phyloP scores from a whole-genome alignment of 2,113 vertebrate species.

The Myodes glareolus region DNA sequence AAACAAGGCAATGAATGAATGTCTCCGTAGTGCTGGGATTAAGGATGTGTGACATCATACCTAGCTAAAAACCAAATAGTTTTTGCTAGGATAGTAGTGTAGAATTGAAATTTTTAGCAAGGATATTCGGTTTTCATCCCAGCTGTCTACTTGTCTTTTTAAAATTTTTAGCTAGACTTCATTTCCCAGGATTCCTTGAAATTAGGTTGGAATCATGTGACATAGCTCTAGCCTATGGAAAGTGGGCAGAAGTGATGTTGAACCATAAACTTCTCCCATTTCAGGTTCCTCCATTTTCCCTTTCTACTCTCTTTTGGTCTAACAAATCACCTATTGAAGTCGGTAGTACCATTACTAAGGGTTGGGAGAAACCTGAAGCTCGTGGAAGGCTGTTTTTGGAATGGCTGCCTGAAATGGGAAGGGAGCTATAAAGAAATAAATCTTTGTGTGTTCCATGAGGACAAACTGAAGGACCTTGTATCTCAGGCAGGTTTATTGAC shows the following conservation, averaged over 20 bases:
- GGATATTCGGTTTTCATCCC: not conserved
- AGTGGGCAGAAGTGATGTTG: not conserved
- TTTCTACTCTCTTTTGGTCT: conserved; percentile 29
- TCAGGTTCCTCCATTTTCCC: not conserved
- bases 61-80: not conserved
- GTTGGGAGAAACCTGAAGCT: not conserved
- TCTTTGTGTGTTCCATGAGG: not conserved
- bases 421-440: not conserved
- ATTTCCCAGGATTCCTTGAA: conserved; percentile 25
- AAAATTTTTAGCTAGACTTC: not conserved
- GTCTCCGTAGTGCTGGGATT: not conserved
- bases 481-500: not conserved
- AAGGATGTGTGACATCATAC: not conserved
- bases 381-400: not conserved
- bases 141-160: not conserved
- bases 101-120: not conserved
- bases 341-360: not conserved
- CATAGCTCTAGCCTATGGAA: conserved; percentile 17
- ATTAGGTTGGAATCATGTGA: not conserved
- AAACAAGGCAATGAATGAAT: not conserved
- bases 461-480: not conserved
- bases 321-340: not conserved
- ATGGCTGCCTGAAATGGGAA: not conserved
- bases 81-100: not conserved
- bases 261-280: not conserved